phyloP scores from a whole-genome alignment of 2,888 invertebrate genomes.

The Encarsia formosa region DNA sequence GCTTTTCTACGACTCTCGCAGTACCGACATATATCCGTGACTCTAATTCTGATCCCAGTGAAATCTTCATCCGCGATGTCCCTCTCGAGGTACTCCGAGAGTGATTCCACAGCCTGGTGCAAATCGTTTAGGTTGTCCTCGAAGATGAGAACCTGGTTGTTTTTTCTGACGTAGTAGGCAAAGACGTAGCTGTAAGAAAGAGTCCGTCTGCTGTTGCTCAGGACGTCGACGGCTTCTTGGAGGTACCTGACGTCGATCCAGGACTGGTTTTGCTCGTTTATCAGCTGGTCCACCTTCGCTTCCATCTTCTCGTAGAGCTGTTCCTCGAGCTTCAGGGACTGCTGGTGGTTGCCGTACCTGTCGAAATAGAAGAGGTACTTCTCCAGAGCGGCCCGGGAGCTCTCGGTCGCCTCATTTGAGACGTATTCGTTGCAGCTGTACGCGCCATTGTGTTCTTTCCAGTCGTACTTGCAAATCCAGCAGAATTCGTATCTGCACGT shows the following conservation, averaged over 20 bases:
- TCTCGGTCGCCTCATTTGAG: neutral
- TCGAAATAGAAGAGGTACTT: neutral
- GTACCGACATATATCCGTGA: neutral
- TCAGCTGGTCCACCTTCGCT: no score
- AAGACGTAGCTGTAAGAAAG: constrained; percentile 65
- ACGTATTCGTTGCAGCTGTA: neutral
- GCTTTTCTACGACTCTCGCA: neutral
- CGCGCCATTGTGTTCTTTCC: no score
- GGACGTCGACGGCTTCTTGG: constrained; percentile 57
- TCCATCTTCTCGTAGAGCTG: no score
- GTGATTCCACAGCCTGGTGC: constrained; percentile 59
- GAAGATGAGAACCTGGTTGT: constrained; percentile 61
- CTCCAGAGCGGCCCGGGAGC: neutral
- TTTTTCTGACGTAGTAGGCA: constrained; percentile 60
- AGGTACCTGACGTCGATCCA: constrained; percentile 55
- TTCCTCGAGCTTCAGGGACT: neutral
- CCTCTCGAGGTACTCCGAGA: constrained; percentile 48
- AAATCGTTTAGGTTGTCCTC: constrained; percentile 61
- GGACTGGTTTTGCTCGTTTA: neutral
- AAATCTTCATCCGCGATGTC: neutral
- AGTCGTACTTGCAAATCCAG: constrained; percentile 60
- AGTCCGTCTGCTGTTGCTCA: constrained; percentile 58
- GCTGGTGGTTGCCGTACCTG: neutral
- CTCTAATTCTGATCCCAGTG: neutral
- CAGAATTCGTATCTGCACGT: constrained; percentile 61